Evolutionary conservation across 1,140 invertebrate species (phyloP).

Genomic region (Stegodyphus mimosarum): DNA sequence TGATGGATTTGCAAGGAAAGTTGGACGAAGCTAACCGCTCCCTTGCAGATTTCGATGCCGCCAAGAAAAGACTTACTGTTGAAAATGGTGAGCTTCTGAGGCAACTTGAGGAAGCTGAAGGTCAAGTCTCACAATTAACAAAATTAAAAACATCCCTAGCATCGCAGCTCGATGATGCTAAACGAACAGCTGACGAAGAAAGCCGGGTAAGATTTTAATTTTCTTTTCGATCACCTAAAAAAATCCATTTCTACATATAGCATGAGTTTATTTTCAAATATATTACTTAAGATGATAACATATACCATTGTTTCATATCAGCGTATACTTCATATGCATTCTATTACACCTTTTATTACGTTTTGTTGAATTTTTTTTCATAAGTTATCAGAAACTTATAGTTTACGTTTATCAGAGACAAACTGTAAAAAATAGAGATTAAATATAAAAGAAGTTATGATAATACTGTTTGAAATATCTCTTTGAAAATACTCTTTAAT

Average conservation of each 20-base stretch:
- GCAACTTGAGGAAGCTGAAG: constrained; percentile 97
- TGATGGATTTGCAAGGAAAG: constrained; percentile 94
- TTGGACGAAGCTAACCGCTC: constrained; percentile 95
- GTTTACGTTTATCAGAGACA: neutral
- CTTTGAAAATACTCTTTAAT: too few species aligned
- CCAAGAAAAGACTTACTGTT: constrained; percentile 96
- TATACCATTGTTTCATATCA: too few species aligned
- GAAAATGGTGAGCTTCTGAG: constrained; percentile 95
- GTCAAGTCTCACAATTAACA: constrained; percentile 92
- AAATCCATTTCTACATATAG: too few species aligned
- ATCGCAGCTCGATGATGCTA: constrained; percentile 96
- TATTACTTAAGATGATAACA: too few species aligned
- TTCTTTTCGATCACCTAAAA: neutral
- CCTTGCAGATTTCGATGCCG: constrained; percentile 92
- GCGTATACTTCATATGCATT: too few species aligned
- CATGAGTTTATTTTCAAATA: too few species aligned
- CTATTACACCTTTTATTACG: too few species aligned
- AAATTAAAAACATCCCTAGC: constrained; percentile 97
- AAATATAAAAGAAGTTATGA: constrained; percentile 6
- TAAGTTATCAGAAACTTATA: too few species aligned
- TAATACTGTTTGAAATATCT: neutral
- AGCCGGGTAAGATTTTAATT: constrained; percentile 73
- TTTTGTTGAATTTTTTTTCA: too few species aligned
- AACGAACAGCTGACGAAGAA: constrained; percentile 96
- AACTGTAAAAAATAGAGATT: constrained; percentile 12